Conservation (phyloP, 2,888 invertebrate species). For the Ptychoptera contaminata region DNA sequence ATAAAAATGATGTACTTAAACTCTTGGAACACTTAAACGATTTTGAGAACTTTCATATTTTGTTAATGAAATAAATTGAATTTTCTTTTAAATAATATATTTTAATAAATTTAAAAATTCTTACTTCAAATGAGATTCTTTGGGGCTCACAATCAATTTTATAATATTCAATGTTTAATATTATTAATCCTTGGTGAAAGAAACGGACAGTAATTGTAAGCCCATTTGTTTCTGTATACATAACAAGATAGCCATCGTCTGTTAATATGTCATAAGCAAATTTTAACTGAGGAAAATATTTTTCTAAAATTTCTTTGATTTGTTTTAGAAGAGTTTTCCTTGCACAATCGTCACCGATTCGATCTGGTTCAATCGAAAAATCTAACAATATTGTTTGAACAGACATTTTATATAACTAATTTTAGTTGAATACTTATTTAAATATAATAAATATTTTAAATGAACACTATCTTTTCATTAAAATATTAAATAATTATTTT, state of each 20-base stretch:
- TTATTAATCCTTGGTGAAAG: slow-evolving; percentile 59
- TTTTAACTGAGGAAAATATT: slow-evolving; percentile 55
- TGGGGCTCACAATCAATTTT: slow-evolving; percentile 58
- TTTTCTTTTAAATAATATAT: no score
- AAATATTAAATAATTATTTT: no score
- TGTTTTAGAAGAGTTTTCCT: slow-evolving; percentile 48
- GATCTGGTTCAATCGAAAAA: slow-evolving; percentile 57
- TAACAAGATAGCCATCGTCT: slow-evolving; percentile 52
- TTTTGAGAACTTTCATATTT: background rate
- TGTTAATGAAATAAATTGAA: no score
- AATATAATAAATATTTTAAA: no score
- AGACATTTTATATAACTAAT: slow-evolving; percentile 38
- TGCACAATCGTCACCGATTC: slow-evolving; percentile 47
- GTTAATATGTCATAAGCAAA: slow-evolving; percentile 48
- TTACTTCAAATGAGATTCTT: slow-evolving; percentile 61
- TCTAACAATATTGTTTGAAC: slow-evolving; percentile 65
- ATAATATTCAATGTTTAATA: slow-evolving; percentile 71
- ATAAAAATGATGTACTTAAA: background rate
- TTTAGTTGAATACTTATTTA: no score
- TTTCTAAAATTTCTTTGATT: slow-evolving; percentile 51
- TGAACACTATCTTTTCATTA: no score
- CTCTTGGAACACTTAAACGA: no score
- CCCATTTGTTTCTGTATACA: slow-evolving; percentile 54
- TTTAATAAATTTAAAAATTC: slow-evolving; percentile 8
- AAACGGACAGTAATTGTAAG: slow-evolving; percentile 54